phyloP scores from a whole-genome alignment of 2,888 invertebrate genomes.

The Thereva nobilitata region DNA sequence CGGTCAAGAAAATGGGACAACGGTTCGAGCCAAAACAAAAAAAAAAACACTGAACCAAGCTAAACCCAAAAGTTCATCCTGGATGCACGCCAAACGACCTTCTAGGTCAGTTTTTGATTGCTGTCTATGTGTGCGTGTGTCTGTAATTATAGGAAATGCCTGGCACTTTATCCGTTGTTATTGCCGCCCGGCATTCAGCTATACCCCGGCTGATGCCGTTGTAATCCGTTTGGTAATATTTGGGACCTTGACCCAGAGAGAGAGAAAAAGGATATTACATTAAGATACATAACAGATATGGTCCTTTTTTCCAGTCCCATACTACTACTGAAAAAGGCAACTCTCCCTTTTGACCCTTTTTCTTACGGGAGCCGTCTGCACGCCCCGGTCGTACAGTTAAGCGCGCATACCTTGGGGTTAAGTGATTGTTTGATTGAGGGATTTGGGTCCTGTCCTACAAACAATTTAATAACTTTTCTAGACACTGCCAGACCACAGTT shows the following conservation, averaged over 20 bases:
- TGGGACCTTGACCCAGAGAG: slow-evolving; percentile 40
- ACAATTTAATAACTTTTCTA: slow-evolving; percentile 22
- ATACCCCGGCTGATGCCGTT: slow-evolving; percentile 14
- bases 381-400: slow-evolving; percentile 27
- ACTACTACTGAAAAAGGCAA: slow-evolving; percentile 22
- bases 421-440: slow-evolving; percentile 33
- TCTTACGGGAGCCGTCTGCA: slow-evolving; percentile 20
- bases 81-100: slow-evolving; percentile 31
- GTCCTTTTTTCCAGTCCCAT: slow-evolving; percentile 28
- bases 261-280: slow-evolving; percentile 35
- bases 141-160: slow-evolving; percentile 30
- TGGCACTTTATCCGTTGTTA: slow-evolving; percentile 4
- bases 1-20: slow-evolving; percentile 38
- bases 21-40: slow-evolving; percentile 15
- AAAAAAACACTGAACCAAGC: no score
- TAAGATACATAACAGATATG: slow-evolving; percentile 31
- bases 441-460: slow-evolving; percentile 14
- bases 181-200: slow-evolving; percentile 15
- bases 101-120: slow-evolving; percentile 27
- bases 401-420: slow-evolving; percentile 33
- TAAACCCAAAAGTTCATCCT: slow-evolving; percentile 32
- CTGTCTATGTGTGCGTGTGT: slow-evolving; percentile 9
- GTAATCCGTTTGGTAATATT: slow-evolving; percentile 39
- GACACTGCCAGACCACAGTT: no score
- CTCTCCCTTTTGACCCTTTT: slow-evolving; percentile 32